A percentile compares a stretch with the other conserved stretches of the same genome.
phyloP scores from a whole-genome alignment of 1,140 invertebrate species.

The Brachionus asplanchnoidis region DNA sequence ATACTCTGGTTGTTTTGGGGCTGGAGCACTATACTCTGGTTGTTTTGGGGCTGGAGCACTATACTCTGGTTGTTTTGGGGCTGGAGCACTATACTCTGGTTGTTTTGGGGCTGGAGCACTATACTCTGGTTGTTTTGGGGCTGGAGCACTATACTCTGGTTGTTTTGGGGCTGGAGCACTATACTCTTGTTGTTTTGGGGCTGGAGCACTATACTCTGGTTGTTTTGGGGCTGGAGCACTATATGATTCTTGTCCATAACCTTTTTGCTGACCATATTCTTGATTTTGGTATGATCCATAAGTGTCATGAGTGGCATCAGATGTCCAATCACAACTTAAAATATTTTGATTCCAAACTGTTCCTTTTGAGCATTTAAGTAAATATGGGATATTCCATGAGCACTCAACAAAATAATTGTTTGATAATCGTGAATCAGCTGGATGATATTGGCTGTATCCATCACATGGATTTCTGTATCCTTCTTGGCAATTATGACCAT shows the following conservation, averaged over 20 bases:
- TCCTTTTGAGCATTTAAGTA: constrained; percentile 31
- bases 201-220: neutral
- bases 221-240: neutral
- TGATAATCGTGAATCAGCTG: constrained; percentile 14
- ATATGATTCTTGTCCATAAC: neutral
- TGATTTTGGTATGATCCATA: neutral
- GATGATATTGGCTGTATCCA: neutral
- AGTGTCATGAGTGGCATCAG: constrained; percentile 7
- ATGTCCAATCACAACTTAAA: constrained; percentile 31
- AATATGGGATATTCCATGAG: constrained; percentile 36
- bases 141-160: neutral
- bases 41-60: neutral
- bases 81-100: neutral
- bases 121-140: neutral
- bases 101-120: neutral
- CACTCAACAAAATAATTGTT: constrained; percentile 36
- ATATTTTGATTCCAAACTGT: constrained; percentile 40
- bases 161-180: neutral
- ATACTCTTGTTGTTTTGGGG: neutral
- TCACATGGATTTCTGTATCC: constrained; percentile 22
- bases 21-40: neutral
- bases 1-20: neutral
- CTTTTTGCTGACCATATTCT: neutral
- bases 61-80: neutral
- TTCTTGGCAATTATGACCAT: constrained; percentile 17